phyloP scores from a whole-genome alignment of 2,113 vertebrate genomes.

The Microtus pennsylvanicus region DNA sequence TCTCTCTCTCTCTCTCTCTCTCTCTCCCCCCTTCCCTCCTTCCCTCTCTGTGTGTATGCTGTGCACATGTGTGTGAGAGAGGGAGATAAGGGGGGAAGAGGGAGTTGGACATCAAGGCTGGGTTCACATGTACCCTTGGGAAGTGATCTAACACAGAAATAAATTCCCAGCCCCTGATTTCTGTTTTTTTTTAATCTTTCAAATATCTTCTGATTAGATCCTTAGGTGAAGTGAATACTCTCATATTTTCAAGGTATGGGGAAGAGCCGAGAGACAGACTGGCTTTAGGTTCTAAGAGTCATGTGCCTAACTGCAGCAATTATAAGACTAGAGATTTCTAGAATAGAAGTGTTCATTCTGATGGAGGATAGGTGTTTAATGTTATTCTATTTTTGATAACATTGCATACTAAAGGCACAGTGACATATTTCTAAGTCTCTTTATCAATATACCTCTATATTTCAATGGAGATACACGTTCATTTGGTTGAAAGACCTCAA shows the following conservation, averaged over 20 bases:
- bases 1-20: no score
- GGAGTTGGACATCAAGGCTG: neutral
- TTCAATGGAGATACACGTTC: neutral
- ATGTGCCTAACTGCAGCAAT: accelerated
- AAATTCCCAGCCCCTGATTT: neutral
- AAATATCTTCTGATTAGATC: neutral
- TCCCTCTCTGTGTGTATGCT: neutral
- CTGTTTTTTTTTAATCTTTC: neutral
- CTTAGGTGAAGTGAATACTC: neutral
- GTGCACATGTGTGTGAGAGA: neutral
- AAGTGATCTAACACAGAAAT: neutral
- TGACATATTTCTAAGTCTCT: neutral
- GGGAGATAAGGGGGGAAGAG: neutral
- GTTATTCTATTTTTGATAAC: neutral
- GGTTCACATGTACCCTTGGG: neutral
- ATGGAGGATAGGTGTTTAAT: neutral
- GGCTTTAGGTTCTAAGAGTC: no score
- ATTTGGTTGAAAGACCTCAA: neutral
- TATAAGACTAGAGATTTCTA: neutral
- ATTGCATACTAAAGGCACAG: neutral
- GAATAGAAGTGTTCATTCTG: neutral
- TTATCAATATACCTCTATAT: neutral
- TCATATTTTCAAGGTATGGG: neutral
- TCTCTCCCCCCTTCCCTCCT: no score
- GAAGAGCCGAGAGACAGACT: neutral